Evolutionary conservation across 2,113 vertebrate genomes (phyloP).

Genomic region (Ciconia boyciana): DNA sequence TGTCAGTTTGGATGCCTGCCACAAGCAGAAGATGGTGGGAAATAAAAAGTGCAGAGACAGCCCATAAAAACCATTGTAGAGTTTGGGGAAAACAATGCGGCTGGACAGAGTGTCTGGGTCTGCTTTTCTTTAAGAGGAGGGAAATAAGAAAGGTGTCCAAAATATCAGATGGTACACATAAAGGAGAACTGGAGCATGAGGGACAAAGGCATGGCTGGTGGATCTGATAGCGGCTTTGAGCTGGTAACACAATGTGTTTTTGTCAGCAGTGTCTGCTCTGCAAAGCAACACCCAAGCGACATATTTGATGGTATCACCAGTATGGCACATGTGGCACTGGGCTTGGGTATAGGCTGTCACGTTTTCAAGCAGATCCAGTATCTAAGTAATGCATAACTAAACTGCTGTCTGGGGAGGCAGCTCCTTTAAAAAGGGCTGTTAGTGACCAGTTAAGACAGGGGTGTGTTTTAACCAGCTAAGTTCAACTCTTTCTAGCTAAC

Average conservation of each 20-base stretch:
- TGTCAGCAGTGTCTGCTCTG: not conserved
- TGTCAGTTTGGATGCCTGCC: not conserved
- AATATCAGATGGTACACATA: not conserved
- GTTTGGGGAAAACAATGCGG: not conserved
- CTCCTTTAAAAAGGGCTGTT: not conserved
- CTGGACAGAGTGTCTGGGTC: not conserved
- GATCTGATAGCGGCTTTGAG: not conserved
- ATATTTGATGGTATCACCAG: not conserved
- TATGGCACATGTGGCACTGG: fast-evolving
- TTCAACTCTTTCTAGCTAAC: not conserved
- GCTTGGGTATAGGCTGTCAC: fast-evolving
- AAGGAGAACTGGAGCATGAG: not conserved
- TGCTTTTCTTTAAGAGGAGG: not conserved
- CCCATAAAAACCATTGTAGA: not conserved
- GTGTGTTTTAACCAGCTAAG: not conserved
- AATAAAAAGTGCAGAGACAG: not conserved
- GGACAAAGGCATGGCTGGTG: not conserved
- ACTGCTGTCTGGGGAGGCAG: not conserved
- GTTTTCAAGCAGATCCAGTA: not conserved
- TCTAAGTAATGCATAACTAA: not conserved
- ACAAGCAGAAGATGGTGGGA: not conserved
- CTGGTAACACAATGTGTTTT: not conserved
- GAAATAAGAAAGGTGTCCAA: not conserved
- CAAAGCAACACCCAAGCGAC: not conserved
- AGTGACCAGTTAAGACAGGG: not conserved